These are phyloP conservation scores for Phthorimaea operculella DNA, from an alignment of 1,140 invertebrate species.

Conservation along the genomic window DNA sequence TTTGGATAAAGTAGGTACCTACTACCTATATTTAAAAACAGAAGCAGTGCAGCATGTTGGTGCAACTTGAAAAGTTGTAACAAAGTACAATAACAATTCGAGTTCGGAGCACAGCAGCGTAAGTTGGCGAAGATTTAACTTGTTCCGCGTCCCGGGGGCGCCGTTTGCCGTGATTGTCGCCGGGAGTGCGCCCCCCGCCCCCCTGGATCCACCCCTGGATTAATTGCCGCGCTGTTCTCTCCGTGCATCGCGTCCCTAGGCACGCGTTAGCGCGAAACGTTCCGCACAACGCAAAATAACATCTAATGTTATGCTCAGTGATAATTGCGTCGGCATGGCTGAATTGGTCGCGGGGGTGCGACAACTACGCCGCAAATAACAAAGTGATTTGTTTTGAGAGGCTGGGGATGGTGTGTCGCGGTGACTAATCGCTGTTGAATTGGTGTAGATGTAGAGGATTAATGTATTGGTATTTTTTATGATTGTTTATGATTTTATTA, in stretches of 20 bases:
- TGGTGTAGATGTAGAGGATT: too few relatives aligned
- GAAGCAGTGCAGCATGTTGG: not conserved
- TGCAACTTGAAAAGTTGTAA: constrained; percentile 18
- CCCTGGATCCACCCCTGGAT: constrained; percentile 29
- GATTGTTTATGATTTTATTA: too few relatives aligned
- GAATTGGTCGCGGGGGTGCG: constrained; percentile 9
- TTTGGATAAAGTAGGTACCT: too few relatives aligned
- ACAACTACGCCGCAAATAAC: not conserved
- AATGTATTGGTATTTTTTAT: too few relatives aligned
- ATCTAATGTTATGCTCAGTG: constrained; percentile 47
- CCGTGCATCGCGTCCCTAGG: constrained; percentile 47
- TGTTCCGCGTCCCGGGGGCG: constrained; percentile 51
- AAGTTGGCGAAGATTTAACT: constrained; percentile 64
- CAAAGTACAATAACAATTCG: constrained; percentile 40
- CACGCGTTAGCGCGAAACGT: constrained; percentile 52
- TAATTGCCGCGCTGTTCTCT: constrained; percentile 46
- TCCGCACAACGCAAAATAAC: constrained; percentile 53
- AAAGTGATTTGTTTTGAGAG: not conserved
- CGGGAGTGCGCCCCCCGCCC: constrained; percentile 31
- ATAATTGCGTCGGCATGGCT: constrained; percentile 34
- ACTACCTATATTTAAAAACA: too few relatives aligned
- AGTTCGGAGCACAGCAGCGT: constrained; percentile 21
- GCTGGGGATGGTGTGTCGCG: too few relatives aligned
- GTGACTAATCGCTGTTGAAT: too few relatives aligned
- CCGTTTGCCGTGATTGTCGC: constrained; percentile 61